These are phyloP conservation scores for Griposia aprilina DNA, from an alignment of 2,888 invertebrate genomes.

Conservation along the genomic window DNA sequence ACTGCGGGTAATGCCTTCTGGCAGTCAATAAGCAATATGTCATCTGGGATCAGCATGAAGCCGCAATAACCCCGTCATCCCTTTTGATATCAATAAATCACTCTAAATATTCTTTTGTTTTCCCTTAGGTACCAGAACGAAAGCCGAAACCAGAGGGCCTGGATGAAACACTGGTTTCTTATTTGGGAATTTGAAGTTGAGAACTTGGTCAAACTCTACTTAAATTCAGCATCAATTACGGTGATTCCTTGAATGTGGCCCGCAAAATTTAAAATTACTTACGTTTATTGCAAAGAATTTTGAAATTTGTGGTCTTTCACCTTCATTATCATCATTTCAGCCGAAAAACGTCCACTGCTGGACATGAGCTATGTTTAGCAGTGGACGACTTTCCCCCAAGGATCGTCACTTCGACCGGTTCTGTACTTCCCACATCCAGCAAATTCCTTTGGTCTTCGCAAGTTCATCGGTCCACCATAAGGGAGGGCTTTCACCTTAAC, in stretches of 20 bases:
- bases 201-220: background rate
- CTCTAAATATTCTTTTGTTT: slow-evolving; percentile 22
- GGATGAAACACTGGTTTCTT: too few species aligned
- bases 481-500: background rate
- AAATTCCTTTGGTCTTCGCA: too few species aligned
- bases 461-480: too few species aligned
- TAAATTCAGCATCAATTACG: background rate
- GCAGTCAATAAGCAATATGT: slow-evolving; percentile 39
- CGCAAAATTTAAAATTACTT: background rate
- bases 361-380: too few species aligned
- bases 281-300: background rate
- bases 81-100: slow-evolving; percentile 35
- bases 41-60: slow-evolving; percentile 20
- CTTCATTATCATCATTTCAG: background rate
- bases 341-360: too few species aligned
- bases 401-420: too few species aligned
- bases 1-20: background rate
- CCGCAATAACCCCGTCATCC: slow-evolving; percentile 12
- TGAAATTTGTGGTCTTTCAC: background rate
- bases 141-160: background rate
- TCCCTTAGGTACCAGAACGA: background rate
- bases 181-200: background rate
- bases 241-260: background rate
- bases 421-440: too few species aligned
- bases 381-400: too few species aligned